Base-by-base conservation (phyloP, 92 coral and sea anemone genomes). In the Hydrozoanthus gracilis region DNA sequence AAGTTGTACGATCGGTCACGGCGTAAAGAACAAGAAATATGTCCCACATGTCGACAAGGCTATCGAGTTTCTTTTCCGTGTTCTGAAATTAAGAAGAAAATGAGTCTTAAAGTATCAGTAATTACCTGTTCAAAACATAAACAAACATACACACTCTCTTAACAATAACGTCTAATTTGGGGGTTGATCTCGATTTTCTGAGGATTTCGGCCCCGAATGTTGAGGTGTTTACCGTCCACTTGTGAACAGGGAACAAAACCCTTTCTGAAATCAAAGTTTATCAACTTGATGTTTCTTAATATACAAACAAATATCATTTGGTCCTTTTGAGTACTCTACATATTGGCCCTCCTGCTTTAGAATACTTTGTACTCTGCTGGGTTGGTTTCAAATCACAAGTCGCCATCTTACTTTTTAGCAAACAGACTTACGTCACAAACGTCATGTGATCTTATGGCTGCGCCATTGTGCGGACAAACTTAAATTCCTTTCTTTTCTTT, bases 131-230 rank as follows among this genome's bases (percentile, higher is more conserved):
- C 39, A 27, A 27, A 27, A 27, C 39, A 27, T 27, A 27, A 27
- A 27, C 39, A 61, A 61, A 61, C 68, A 61, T 61, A 61, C 68
- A 61, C 68, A 61, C 68, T 61, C 68, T 61, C 68, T 61, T 61
- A 61, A 61, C 12, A 61, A 61, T 61, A 61, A 61, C 68, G 68
- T 61, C 68, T 61, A 61, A 61, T 61, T 15, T 61, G 68, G 68
- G 68, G 65, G 68, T 61, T 61, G 17, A 61, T 61, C 18, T 61
- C 18, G 68, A 14, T 61, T 61, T 61, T 61, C 68, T 61, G 68
- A 61, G 68, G 68, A 61, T 61, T 61, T 61, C 68, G 68, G 68
- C 68, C 68, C 68, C 68, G 68, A 61, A 61, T 61, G 68, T 61
- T 61, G 68, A 61, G 68, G 68, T 61, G 68, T 61, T 61, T 61